Percentiles rank a stretch among this genome's conserved stretches.
phyloP scores from a whole-genome alignment of 64 coral and sea anemone genomes.

The Anthopleura sola region DNA sequence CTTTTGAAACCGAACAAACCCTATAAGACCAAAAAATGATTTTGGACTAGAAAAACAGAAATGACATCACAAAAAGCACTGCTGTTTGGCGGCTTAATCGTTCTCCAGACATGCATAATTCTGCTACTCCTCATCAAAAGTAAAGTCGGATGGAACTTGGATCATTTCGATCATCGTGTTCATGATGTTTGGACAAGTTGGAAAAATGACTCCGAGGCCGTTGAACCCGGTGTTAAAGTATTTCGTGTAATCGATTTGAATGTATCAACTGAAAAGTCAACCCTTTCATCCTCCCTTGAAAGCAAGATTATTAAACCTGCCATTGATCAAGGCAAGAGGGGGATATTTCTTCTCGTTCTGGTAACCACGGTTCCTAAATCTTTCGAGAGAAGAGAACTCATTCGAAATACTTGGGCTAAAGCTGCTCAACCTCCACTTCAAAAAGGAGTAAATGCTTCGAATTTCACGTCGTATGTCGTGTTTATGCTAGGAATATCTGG shows the following conservation, averaged over 20 bases:
- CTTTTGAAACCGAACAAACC: too few relatives aligned
- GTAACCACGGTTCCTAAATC: conserved; percentile 11
- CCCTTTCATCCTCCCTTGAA: not conserved
- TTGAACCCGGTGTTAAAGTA: not conserved
- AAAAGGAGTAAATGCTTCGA: not conserved
- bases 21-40: too few relatives aligned
- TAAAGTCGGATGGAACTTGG: not conserved
- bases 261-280: not conserved
- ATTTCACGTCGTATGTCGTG: not conserved
- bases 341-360: not conserved
- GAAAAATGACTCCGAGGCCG: not conserved
- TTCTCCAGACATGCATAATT: not conserved
- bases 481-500: conserved; percentile 16
- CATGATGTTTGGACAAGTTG: not conserved
- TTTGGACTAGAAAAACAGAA: not conserved
- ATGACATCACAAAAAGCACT: not conserved
- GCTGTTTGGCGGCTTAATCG: not conserved
- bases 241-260: not conserved
- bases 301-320: not conserved
- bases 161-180: not conserved
- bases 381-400: not conserved
- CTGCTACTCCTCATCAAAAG: not conserved
- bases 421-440: not conserved
- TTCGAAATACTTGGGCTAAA: conserved; percentile 19
- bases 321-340: not conserved